Percentiles rank a stretch among this genome's conserved stretches.
Conservation (phyloP, 2,113 vertebrate genomes). For the Rhizomys pruinosus region DNA sequence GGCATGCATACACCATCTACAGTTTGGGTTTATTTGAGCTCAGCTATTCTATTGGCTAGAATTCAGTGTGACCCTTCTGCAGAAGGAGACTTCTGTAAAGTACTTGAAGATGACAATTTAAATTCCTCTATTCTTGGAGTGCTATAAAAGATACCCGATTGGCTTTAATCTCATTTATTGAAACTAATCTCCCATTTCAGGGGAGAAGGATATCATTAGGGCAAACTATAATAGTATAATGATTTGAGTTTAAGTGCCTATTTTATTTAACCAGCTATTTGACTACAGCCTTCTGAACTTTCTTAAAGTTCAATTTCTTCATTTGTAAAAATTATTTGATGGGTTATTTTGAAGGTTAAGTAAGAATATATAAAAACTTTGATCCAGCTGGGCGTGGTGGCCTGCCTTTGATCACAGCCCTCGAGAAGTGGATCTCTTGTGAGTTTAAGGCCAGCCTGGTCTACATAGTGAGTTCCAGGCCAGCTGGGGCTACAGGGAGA, state of each 20-base stretch:
- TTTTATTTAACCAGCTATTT: not conserved
- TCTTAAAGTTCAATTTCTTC: constrained; percentile 24
- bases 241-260: not conserved
- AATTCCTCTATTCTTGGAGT: constrained; percentile 1
- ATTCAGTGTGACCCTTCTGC: not conserved
- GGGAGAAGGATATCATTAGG: not conserved
- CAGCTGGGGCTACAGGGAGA: too few species aligned
- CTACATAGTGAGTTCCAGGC: too few species aligned
- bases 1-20: not conserved
- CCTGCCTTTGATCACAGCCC: too few species aligned
- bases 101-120: constrained; percentile 18
- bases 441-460: too few species aligned
- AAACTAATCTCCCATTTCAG: constrained; percentile 26
- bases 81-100: constrained; percentile 4
- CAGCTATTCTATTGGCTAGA: constrained; percentile 22
- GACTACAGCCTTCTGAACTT: not conserved
- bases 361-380: constrained; percentile 24
- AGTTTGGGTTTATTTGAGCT: not conserved
- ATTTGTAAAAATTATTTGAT: constrained; percentile 15
- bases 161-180: constrained; percentile 40
- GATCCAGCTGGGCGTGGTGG: too few species aligned
- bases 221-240: constrained; percentile 26
- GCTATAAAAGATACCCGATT: constrained; percentile 6
- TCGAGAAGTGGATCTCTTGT: too few species aligned
- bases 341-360: not conserved